A percentile compares a stretch with the other conserved stretches of the same genome.
phyloP scores from a whole-genome alignment of 1,140 invertebrate genomes.

The Drosophila nigromelanica region DNA sequence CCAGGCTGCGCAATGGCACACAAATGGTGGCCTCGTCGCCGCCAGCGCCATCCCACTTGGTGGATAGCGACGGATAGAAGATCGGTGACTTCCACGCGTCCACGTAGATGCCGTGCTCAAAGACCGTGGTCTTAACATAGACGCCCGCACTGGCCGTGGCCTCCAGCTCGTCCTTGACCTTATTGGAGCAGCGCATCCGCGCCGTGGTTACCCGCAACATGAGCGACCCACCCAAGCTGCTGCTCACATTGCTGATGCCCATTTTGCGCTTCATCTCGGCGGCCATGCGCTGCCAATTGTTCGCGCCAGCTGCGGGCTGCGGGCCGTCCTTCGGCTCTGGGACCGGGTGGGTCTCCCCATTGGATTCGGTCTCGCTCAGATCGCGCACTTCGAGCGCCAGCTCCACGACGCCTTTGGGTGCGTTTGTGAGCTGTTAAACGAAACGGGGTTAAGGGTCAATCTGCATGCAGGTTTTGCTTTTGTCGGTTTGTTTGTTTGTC shows the following conservation, averaged over 20 bases:
- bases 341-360: neutral
- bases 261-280: constrained; percentile 77
- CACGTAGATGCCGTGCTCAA: constrained; percentile 88
- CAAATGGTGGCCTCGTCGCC: constrained; percentile 82
- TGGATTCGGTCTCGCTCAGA: constrained; percentile 39
- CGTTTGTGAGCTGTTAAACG: constrained; percentile 60
- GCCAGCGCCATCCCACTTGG: constrained; percentile 85
- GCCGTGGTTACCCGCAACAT: constrained; percentile 69
- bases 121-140: constrained; percentile 90
- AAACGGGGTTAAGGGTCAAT: constrained; percentile 4
- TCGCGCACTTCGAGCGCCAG: constrained; percentile 72
- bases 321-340: constrained; percentile 4
- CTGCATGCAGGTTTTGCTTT: constrained; percentile 14
- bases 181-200: constrained; percentile 80
- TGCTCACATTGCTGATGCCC: constrained; percentile 67
- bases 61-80: constrained; percentile 88
- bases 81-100: constrained; percentile 90
- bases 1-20: constrained; percentile 61
- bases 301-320: constrained; percentile 7
- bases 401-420: constrained; percentile 75
- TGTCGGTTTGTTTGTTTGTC: constrained; percentile 5
- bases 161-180: constrained; percentile 82
- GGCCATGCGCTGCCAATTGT: constrained; percentile 73
- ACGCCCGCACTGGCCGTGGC: constrained; percentile 81
- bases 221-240: constrained; percentile 32